Conservation (phyloP, 2,888 invertebrate species). For the Rhodophaea formosa region DNA sequence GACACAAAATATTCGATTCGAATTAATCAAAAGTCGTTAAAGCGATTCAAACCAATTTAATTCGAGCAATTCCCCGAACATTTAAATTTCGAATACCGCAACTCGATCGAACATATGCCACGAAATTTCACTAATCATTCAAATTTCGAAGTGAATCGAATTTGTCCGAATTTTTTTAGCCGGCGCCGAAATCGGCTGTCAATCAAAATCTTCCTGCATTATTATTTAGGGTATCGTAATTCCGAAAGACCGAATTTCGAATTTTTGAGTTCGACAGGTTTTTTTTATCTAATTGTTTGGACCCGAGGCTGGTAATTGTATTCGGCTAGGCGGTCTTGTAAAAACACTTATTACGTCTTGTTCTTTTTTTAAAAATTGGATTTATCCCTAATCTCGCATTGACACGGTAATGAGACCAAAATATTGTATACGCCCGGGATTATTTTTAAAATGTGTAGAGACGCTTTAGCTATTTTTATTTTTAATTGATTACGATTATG, state of each 20-base stretch:
- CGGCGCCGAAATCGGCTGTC: conserved; percentile 49
- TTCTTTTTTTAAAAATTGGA: conserved; percentile 65
- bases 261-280: conserved; percentile 54
- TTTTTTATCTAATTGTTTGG: conserved; percentile 50
- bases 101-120: conserved; percentile 69
- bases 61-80: conserved; percentile 18
- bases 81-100: conserved; percentile 33
- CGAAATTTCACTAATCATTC: conserved; percentile 76
- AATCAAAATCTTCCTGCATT: conserved; percentile 65
- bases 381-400: conserved; percentile 80
- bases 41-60: conserved; percentile 18
- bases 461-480: not conserved
- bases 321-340: conserved; percentile 55
- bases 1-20: conserved; percentile 5
- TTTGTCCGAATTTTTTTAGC: conserved; percentile 42
- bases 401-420: conserved; percentile 78
- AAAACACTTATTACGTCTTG: conserved; percentile 59
- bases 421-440: conserved; percentile 60
- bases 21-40: conserved; percentile 12
- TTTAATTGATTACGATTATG: not conserved
- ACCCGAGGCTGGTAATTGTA: conserved; percentile 66
- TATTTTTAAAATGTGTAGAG: conserved; percentile 45
- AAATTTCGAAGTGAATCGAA: conserved; percentile 52
- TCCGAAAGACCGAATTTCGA: conserved; percentile 41
- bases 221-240: conserved; percentile 65